Percentiles rank a stretch among this genome's conserved stretches.
Evolutionary conservation across 2,797 vertebrate genomes (phyloP).

Genomic region (Erethizon dorsatum): DNA sequence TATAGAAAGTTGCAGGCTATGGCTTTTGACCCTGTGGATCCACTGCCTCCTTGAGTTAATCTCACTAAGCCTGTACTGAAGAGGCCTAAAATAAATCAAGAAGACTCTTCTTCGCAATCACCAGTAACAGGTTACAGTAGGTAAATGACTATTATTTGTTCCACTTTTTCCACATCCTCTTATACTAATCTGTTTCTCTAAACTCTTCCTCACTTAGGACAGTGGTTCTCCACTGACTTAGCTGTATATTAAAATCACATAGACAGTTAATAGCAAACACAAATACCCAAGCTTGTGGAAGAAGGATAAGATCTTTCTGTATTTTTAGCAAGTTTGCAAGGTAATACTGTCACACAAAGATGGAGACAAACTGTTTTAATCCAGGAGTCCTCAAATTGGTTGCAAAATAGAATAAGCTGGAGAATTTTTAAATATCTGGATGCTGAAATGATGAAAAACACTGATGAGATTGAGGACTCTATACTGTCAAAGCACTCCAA

Average conservation of each 20-base stretch:
- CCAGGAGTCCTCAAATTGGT: not conserved
- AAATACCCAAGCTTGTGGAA: not conserved
- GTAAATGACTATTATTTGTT: not conserved
- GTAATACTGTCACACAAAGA: not conserved
- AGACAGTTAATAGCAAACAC: conserved; percentile 4
- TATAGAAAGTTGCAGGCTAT: not conserved
- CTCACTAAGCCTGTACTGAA: not conserved
- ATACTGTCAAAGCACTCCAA: not conserved
- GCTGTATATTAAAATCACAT: not conserved
- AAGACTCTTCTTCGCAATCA: not conserved
- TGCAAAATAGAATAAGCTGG: not conserved
- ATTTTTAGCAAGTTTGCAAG: not conserved
- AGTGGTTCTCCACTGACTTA: not conserved
- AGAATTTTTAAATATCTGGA: conserved; percentile 13
- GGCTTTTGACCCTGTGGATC: not conserved
- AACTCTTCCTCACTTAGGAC: not conserved
- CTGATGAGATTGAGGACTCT: not conserved
- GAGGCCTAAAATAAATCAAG: not conserved
- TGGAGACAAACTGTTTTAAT: not conserved
- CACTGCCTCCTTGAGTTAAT: not conserved
- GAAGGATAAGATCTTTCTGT: not conserved
- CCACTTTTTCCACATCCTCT: not conserved
- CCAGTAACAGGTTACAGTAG: not conserved
- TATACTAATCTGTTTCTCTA: not conserved
- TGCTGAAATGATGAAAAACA: not conserved